These are phyloP conservation scores for Lates japonicus DNA, from an alignment of 2,797 vertebrate species.

Conservation along the genomic window DNA sequence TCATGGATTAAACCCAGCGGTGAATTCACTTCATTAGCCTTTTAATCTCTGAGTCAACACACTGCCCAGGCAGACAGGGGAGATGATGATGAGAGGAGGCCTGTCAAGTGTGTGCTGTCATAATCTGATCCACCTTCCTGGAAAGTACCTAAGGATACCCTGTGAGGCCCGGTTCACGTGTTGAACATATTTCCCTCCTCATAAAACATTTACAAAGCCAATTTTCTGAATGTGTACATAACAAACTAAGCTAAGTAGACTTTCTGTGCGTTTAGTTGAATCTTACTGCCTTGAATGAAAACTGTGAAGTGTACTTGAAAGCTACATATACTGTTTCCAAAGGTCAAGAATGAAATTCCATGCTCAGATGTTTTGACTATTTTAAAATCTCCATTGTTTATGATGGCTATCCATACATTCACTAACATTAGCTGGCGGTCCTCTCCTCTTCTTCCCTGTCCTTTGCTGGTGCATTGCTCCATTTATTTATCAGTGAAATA, in stretches of 20 bases:
- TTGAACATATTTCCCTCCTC: neutral
- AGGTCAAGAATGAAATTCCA: neutral
- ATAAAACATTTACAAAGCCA: conserved; percentile 4
- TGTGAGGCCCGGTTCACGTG: neutral
- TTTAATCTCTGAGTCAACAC: conserved; percentile 61
- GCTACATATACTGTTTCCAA: neutral
- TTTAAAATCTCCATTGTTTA: neutral
- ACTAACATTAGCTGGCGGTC: neutral
- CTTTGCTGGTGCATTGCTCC: neutral
- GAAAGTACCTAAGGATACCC: conserved; percentile 6
- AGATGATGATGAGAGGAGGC: conserved; percentile 8
- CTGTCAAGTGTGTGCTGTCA: neutral
- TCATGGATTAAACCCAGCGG: conserved; percentile 52
- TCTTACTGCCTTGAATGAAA: neutral
- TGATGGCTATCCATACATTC: neutral
- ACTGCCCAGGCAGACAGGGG: conserved; percentile 11
- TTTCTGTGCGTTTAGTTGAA: neutral
- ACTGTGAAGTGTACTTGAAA: rapidly evolving
- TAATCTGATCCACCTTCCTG: conserved; percentile 19
- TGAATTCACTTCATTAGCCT: conserved; percentile 66
- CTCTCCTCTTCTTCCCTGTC: neutral
- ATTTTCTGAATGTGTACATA: neutral
- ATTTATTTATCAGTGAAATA: neutral
- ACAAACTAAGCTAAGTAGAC: too few relatives aligned
- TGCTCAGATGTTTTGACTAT: neutral